Evolutionary conservation across 2,113 vertebrate species (phyloP), one percentile per base, ranked within the genome.

Genomic region (Oreotragus oreotragus): DNA sequence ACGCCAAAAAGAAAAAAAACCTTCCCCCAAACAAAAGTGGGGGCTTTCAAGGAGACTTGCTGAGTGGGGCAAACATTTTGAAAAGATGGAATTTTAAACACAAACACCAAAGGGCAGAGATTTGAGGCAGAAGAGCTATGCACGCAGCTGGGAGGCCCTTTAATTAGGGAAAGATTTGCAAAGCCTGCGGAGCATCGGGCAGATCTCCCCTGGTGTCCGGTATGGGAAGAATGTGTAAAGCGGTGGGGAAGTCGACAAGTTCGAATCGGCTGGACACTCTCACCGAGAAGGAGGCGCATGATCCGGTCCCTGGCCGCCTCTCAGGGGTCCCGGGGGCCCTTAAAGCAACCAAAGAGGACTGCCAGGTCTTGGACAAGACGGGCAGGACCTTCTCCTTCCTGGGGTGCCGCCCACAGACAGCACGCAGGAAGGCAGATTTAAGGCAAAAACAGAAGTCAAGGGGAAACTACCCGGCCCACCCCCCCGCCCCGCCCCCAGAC

Each of bases 71-170:
- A 80, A 96, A 91, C 84, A 81, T 88, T 90, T 43, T 81, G 90
- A 87, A 96, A 94, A 76, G 88, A 97, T 36, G 83, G 92, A 96
- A 93, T 93, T 88, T 96, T 70, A 96, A 96, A 87, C 88, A 94
- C 85, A 96, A 97, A 97, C 90, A 95, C 90, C 76, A 84, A 76
- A 95, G 85, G 77, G 85, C 95, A 91, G 91, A 60, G 91, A 86
- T 49, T 10, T 27, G 88, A 84, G n/a, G 53, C 86, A 85, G 81
- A 95, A 88, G 92, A 76, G 70, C 88, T 17, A 2, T 14, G 73
- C 47, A 27, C 47, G 43, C 85, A 87, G 88, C 96, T 28, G 39
- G 79, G 92, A 66, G 45, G 83, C 70, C 90, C 85, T 96, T 70
- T 91, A 97, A 94, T 70, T 81, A 70, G 92, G 77, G 47, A 77